A percentile compares a stretch with the other conserved stretches of the same genome.
phyloP scores from a whole-genome alignment of 2,113 vertebrate genomes.

The Misgurnus anguillicaudatus region DNA sequence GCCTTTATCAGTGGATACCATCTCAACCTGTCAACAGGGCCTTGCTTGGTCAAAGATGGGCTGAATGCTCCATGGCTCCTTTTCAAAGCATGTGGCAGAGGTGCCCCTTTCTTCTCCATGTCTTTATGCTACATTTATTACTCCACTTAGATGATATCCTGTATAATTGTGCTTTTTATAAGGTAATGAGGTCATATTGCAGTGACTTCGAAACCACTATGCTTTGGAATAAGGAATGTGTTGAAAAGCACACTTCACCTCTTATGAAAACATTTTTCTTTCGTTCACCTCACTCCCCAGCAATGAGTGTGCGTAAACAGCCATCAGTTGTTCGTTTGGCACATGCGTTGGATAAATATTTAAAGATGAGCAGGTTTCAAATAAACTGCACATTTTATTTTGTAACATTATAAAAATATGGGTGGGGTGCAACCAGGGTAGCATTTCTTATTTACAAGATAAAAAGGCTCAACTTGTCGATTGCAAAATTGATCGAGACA shows the following conservation, averaged over 20 bases:
- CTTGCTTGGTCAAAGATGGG: slow-evolving; percentile 65
- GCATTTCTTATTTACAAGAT: background rate
- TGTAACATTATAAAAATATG: background rate
- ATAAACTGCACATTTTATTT: background rate
- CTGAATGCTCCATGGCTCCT: slow-evolving; percentile 59
- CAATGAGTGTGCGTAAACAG: slow-evolving; percentile 33
- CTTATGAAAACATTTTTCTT: slow-evolving; percentile 46
- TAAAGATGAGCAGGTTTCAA: background rate
- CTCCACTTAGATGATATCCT: slow-evolving; percentile 71
- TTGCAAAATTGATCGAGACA: too few species aligned
- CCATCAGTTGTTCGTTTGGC: slow-evolving; percentile 23
- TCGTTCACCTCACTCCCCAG: slow-evolving; percentile 19
- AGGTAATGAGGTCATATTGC: slow-evolving; percentile 64
- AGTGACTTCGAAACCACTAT: slow-evolving; percentile 62
- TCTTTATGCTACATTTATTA: slow-evolving; percentile 73
- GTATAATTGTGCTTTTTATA: slow-evolving; percentile 59
- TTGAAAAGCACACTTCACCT: slow-evolving; percentile 64
- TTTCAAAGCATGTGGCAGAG: slow-evolving; percentile 69
- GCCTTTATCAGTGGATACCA: slow-evolving; percentile 73
- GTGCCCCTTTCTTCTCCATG: slow-evolving; percentile 61
- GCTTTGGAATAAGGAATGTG: slow-evolving; percentile 57
- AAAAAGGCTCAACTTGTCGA: too few species aligned
- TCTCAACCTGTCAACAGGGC: slow-evolving; percentile 73
- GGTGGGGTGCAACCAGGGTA: background rate
- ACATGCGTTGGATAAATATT: slow-evolving; percentile 24